A percentile compares a stretch with the other conserved stretches of the same genome.
These are phyloP conservation scores for Hyla sarda DNA, from an alignment of 2,113 vertebrate genomes.

Conservation along the genomic window DNA sequence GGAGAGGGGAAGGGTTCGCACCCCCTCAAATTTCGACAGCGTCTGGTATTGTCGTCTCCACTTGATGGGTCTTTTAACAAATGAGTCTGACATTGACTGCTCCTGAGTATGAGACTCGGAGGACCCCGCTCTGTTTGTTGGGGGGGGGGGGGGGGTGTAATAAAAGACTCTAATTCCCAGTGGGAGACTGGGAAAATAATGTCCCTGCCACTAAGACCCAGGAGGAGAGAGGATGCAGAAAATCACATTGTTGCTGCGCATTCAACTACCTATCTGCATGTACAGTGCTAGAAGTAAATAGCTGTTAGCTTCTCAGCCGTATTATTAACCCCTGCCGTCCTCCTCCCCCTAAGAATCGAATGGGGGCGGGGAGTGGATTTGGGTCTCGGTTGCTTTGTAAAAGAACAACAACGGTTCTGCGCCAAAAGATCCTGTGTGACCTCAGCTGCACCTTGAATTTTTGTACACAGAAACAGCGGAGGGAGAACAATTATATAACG, in stretches of 20 bases:
- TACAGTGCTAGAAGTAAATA: not conserved
- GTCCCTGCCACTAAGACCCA: constrained; percentile 10
- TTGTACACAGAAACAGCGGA: constrained; percentile 50
- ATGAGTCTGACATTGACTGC: constrained; percentile 13
- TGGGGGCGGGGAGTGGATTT: not conserved
- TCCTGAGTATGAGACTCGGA: constrained; percentile 18
- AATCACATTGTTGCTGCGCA: constrained; percentile 9
- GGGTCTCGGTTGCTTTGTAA: not conserved
- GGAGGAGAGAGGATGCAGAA: constrained; percentile 29
- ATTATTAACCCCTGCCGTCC: not conserved
- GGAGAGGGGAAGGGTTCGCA: not conserved
- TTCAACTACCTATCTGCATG: constrained; percentile 9
- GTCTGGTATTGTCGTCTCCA: not conserved
- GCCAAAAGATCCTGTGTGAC: constrained; percentile 45
- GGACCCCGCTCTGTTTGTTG: constrained; percentile 33
- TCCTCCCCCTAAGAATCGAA: not conserved
- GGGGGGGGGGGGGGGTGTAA: not conserved
- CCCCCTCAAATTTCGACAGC: not conserved
- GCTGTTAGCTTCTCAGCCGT: not conserved
- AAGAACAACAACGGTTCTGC: constrained; percentile 30
- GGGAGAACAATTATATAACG: constrained; percentile 59
- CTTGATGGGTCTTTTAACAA: constrained; percentile 37
- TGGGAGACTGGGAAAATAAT: constrained; percentile 42
- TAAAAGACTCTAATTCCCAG: constrained; percentile 37
- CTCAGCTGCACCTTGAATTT: constrained; percentile 51